Conservation (phyloP, 2,797 vertebrate species). For the Micromesistius poutassou region DNA sequence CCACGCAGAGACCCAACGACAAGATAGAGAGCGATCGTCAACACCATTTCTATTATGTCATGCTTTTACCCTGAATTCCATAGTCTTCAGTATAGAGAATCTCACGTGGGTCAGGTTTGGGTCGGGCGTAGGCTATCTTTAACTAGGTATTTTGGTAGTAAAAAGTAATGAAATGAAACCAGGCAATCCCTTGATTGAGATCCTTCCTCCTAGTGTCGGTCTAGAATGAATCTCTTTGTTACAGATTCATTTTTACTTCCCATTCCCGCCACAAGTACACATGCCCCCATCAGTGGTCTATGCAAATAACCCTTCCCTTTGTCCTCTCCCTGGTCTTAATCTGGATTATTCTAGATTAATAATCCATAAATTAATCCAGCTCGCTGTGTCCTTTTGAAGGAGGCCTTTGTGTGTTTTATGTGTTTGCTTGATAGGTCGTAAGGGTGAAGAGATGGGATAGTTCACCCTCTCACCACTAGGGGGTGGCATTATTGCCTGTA, state of each 20-base stretch:
- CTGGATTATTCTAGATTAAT: neutral
- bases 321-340: neutral
- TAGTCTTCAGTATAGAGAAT: neutral
- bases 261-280: neutral
- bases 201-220: neutral
- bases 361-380: neutral
- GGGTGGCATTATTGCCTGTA: neutral
- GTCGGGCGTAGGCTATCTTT: neutral
- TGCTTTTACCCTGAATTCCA: neutral
- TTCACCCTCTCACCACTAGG: neutral
- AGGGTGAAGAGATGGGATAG: neutral
- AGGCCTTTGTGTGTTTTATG: neutral
- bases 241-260: neutral
- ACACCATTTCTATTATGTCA: neutral
- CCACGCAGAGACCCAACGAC: neutral
- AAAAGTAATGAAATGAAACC: conserved; percentile 27
- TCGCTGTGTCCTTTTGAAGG: neutral
- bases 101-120: neutral
- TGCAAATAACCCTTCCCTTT: neutral
- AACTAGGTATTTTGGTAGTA: neutral
- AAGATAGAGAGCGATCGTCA: neutral
- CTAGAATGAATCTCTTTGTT: neutral
- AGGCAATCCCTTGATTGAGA: neutral
- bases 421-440: neutral
- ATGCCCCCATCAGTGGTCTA: conserved; percentile 2